Evolutionary conservation across 1,140 invertebrate genomes (phyloP).

Genomic region (Musca domestica): DNA sequence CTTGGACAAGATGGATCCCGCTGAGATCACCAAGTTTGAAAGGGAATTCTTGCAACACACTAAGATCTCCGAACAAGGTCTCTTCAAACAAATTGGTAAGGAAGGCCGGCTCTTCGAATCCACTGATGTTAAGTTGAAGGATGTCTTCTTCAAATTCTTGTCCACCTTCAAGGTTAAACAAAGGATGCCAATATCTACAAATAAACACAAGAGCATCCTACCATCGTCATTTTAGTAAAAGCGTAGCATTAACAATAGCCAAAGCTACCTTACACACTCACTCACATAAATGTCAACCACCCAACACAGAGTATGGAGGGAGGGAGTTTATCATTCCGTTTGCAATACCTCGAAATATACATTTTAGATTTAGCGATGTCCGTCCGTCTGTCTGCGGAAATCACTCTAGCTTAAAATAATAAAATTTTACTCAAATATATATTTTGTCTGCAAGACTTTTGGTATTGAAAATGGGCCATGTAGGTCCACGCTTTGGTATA

Average conservation of each 20-base stretch:
- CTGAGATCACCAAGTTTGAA: slow-evolving; percentile 97
- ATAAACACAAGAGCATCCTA: slow-evolving; percentile 28
- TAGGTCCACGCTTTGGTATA: no score
- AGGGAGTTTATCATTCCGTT: no score
- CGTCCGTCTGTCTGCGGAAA: no score
- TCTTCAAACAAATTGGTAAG: slow-evolving; percentile 87
- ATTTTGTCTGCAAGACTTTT: no score
- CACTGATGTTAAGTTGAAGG: slow-evolving; percentile 91
- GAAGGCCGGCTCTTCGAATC: slow-evolving; percentile 92
- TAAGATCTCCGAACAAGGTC: slow-evolving; percentile 79
- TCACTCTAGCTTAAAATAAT: no score
- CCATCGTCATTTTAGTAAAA: slow-evolving; percentile 34
- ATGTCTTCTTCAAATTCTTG: slow-evolving; percentile 89
- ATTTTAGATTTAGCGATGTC: no score
- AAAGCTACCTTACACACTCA: slow-evolving; percentile 1
- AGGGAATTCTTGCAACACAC: slow-evolving; percentile 91
- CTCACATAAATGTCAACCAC: neutral
- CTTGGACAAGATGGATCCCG: slow-evolving; percentile 97
- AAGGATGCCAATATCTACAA: slow-evolving; percentile 15
- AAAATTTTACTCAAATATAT: no score
- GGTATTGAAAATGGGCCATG: no score
- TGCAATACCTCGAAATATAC: no score
- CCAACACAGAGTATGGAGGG: slow-evolving; percentile 3
- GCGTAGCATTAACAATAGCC: neutral
- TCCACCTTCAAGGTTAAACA: slow-evolving; percentile 71